phyloP scores from a whole-genome alignment of 2,797 vertebrate species.

The Tinamus major region DNA sequence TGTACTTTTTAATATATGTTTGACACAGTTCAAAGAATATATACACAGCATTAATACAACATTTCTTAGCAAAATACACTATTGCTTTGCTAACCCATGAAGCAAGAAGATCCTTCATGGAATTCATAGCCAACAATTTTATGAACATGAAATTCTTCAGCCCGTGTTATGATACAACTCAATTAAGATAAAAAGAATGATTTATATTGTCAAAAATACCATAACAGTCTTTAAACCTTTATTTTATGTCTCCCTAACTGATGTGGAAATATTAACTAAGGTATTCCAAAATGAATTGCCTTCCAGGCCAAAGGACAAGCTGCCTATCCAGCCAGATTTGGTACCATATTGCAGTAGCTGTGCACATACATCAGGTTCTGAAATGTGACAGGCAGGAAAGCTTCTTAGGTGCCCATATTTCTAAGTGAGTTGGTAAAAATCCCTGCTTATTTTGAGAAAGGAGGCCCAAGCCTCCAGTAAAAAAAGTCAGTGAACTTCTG shows the following conservation, averaged over 20 bases:
- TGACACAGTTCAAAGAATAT: not conserved
- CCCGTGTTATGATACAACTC: not conserved
- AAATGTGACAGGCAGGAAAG: fast-evolving
- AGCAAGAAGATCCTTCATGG: not conserved
- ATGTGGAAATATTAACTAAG: not conserved
- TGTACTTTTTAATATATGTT: not conserved
- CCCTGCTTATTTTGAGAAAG: not conserved
- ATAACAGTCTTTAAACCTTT: not conserved
- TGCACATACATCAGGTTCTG: not conserved
- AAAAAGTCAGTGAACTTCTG: not conserved
- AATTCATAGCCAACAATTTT: not conserved
- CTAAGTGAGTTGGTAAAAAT: not conserved
- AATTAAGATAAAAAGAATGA: not conserved
- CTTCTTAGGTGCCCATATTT: too few species aligned
- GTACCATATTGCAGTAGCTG: not conserved
- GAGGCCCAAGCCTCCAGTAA: not conserved
- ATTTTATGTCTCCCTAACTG: not conserved
- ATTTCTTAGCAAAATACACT: not conserved
- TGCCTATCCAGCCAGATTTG: not conserved
- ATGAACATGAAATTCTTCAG: not conserved
- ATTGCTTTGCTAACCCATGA: not conserved
- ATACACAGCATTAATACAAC: not conserved
- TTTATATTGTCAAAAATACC: not conserved
- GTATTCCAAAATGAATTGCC: not conserved
- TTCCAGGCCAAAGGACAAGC: not conserved